phyloP scores from a whole-genome alignment of 2,113 vertebrate genomes.

The Salminus brasiliensis region DNA sequence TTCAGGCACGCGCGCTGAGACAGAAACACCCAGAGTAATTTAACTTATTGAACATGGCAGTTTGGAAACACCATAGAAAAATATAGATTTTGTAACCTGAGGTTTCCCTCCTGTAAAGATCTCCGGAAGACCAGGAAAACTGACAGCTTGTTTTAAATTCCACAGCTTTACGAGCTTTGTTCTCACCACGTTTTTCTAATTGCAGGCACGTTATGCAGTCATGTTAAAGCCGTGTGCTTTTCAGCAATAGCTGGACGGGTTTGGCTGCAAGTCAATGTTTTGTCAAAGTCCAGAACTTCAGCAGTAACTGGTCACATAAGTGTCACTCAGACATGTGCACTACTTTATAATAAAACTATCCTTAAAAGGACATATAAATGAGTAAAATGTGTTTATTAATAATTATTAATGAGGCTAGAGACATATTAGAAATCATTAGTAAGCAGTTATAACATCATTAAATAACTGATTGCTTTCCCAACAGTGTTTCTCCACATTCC shows the following conservation, averaged over 20 bases:
- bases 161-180: neutral
- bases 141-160: conserved; percentile 31
- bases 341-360: neutral
- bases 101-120: conserved; percentile 29
- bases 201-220: neutral
- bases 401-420: no score
- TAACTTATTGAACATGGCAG: neutral
- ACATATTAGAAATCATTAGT: no score
- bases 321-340: neutral
- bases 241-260: neutral
- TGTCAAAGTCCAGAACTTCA: neutral
- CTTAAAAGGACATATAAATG: no score
- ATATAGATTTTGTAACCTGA: neutral
- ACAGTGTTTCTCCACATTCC: no score
- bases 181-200: conserved; percentile 19
- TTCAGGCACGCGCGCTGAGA: neutral
- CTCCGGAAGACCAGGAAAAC: neutral
- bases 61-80: neutral
- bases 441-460: no score
- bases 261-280: conserved; percentile 10
- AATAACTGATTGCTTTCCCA: no score
- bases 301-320: neutral
- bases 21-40: neutral
- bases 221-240: neutral
- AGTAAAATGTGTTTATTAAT: no score